Conservation (phyloP, 92 coral and sea anemone genomes). For the Zoanthus sociatus region DNA sequence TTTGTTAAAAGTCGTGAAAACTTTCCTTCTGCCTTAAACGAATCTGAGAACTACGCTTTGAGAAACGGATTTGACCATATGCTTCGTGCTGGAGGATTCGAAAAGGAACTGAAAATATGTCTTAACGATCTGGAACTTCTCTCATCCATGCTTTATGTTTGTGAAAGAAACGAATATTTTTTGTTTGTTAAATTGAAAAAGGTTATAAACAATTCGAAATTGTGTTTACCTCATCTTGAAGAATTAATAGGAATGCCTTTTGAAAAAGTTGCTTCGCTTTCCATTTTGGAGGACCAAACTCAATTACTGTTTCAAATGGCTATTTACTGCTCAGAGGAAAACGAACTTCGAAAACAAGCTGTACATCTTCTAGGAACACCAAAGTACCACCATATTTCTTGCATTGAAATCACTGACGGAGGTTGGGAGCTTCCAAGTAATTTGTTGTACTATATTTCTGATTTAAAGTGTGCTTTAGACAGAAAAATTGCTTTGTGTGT, state of each 20-base stretch:
- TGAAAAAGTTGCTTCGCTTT: too few species aligned
- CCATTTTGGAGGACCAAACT: too few species aligned
- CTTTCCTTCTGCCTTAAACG: too few species aligned
- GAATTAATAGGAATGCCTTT: slow-evolving; percentile 6
- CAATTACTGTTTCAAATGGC: slow-evolving; percentile 30
- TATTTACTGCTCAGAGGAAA: neutral
- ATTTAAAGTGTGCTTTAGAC: slow-evolving; percentile 11
- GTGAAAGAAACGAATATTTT: neutral
- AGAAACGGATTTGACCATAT: too few species aligned
- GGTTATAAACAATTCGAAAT: neutral
- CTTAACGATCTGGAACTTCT: too few species aligned
- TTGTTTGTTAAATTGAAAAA: neutral
- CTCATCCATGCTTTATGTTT: too few species aligned
- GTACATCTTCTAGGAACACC: neutral
- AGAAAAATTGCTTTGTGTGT: slow-evolving; percentile 22
- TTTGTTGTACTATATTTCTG: slow-evolving; percentile 1
- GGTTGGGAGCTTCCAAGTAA: slow-evolving; percentile 32
- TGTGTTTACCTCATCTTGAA: neutral
- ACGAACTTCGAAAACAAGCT: too few species aligned
- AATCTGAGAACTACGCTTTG: too few species aligned
- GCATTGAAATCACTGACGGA: neutral
- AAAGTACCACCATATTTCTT: slow-evolving; percentile 30
- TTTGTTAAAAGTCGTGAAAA: too few species aligned
- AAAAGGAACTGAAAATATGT: too few species aligned
- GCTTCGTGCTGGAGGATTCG: too few species aligned